phyloP scores from a whole-genome alignment of 2,113 vertebrate genomes.

The Sander lucioperca region DNA sequence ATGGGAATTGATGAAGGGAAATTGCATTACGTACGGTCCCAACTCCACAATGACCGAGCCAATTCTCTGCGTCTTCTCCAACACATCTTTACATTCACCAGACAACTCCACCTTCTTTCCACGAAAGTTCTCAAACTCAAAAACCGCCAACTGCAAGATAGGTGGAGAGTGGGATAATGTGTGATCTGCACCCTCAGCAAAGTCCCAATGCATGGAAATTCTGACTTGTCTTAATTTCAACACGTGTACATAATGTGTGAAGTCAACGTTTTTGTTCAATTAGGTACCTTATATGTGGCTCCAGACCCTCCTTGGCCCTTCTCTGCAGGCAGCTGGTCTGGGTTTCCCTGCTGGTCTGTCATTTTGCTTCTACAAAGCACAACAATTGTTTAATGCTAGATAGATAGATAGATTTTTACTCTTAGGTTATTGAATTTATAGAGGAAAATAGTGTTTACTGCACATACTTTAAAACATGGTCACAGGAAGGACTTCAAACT shows the following conservation, averaged over 20 bases:
- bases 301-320: constrained; percentile 87
- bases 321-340: constrained; percentile 87
- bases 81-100: constrained; percentile 87
- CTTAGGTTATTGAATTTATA: background rate
- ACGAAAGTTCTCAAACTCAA: constrained; percentile 91
- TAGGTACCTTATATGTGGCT: constrained; percentile 89
- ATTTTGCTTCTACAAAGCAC: constrained; percentile 75
- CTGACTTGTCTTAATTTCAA: background rate
- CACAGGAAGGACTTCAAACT: background rate
- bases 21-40: constrained; percentile 74
- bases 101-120: constrained; percentile 88
- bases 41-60: constrained; percentile 91
- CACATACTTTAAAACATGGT: background rate
- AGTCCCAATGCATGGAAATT: background rate
- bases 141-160: constrained; percentile 73
- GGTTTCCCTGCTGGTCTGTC: constrained; percentile 87
- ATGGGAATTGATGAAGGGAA: background rate
- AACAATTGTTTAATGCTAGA: constrained; percentile 22
- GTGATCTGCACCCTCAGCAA: background rate
- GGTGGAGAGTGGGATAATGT: background rate
- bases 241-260: background rate
- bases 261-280: background rate
- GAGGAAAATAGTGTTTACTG: background rate
- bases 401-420: background rate
- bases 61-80: constrained; percentile 88